phyloP scores from a whole-genome alignment of 1,140 invertebrate genomes.

The Megathymus violae region DNA sequence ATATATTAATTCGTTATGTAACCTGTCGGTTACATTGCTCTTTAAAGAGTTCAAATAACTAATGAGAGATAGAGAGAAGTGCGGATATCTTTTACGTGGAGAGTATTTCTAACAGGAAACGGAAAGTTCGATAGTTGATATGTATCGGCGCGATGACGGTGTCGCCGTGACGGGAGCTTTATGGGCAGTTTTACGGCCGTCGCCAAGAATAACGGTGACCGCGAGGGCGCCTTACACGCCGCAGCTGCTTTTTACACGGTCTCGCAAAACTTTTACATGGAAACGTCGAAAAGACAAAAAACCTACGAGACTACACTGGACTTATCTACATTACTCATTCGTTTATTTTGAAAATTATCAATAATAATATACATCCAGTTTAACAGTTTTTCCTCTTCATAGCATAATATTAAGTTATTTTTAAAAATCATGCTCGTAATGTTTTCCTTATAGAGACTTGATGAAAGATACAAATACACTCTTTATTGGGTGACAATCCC shows the following conservation, averaged over 20 bases:
- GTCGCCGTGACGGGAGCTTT: conserved; percentile 48
- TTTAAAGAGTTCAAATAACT: too few relatives aligned
- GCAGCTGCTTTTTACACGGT: conserved; percentile 81
- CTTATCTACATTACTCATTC: conserved; percentile 2
- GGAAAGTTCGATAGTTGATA: conserved; percentile 59
- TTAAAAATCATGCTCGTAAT: too few relatives aligned
- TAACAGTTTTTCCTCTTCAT: too few relatives aligned
- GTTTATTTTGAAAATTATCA: not conserved
- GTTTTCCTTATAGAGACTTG: too few relatives aligned
- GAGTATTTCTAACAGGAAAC: conserved; percentile 26
- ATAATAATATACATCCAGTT: too few relatives aligned
- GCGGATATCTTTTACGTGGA: not conserved
- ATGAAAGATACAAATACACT: too few relatives aligned
- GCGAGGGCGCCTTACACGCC: conserved; percentile 64
- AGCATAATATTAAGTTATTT: too few relatives aligned
- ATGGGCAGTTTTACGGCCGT: conserved; percentile 70
- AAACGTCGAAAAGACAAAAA: conserved; percentile 39
- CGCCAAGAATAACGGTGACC: conserved; percentile 66
- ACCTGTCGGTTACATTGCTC: too few relatives aligned
- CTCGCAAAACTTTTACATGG: conserved; percentile 57
- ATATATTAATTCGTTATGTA: too few relatives aligned
- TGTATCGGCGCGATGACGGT: conserved; percentile 44
- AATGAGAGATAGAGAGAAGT: too few relatives aligned
- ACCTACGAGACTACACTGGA: conserved; percentile 38
- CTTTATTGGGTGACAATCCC: too few relatives aligned